Conservation (phyloP, 2,113 vertebrate species). For the Carlito syrichta region DNA sequence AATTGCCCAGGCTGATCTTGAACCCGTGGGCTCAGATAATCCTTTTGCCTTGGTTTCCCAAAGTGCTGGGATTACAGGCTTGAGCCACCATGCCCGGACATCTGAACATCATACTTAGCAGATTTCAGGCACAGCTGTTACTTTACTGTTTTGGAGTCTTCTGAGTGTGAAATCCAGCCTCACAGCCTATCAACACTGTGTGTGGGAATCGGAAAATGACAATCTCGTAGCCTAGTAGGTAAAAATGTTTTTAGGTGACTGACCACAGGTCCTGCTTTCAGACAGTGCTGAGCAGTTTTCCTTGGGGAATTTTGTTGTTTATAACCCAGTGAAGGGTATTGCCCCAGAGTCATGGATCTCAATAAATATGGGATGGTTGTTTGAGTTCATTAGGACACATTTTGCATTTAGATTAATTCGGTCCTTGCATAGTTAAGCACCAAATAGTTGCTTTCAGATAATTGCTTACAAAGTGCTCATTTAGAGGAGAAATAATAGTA, state of each 20-base stretch:
- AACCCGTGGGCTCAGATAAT: no score
- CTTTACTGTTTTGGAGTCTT: background rate
- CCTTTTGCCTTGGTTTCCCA: no score
- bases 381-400: constrained; percentile 6
- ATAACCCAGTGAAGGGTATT: background rate
- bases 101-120: background rate
- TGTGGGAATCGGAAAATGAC: background rate
- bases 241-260: background rate
- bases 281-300: background rate
- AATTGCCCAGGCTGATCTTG: no score
- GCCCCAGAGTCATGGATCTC: background rate
- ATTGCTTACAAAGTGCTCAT: constrained; percentile 40
- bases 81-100: no score
- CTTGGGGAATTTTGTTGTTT: background rate
- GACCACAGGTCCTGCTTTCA: background rate
- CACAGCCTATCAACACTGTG: background rate
- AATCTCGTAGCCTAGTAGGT: background rate
- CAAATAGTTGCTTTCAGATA: constrained; percentile 41
- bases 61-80: no score
- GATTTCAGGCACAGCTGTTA: background rate
- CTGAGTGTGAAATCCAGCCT: background rate
- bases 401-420: constrained; percentile 51
- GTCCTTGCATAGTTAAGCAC: background rate
- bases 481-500: constrained; percentile 22
- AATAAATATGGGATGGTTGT: background rate